phyloP scores from a whole-genome alignment of 2,888 invertebrate species.

The Trachelus tabidus region DNA sequence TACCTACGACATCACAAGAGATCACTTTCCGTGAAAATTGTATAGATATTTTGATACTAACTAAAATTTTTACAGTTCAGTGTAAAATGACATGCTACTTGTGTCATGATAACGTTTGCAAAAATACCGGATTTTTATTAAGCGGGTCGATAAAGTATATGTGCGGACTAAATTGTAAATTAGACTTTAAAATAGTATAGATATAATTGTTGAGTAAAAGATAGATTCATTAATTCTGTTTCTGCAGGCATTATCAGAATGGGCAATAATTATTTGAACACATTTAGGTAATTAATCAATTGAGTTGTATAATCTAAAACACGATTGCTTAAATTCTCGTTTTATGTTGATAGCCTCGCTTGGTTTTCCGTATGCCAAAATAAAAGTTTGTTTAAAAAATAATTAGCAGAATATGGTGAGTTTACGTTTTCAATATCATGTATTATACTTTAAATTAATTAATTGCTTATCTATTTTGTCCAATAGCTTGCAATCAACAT shows the following conservation, averaged over 20 bases:
- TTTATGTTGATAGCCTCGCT: not conserved
- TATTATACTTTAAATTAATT: constrained; percentile 34
- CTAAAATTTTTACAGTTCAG: not conserved
- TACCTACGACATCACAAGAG: not conserved
- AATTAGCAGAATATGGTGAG: not conserved
- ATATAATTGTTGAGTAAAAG: not conserved
- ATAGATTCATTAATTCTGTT: not conserved
- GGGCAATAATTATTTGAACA: not conserved
- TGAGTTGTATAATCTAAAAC: not conserved
- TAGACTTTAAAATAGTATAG: not conserved
- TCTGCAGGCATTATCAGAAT: too few species aligned
- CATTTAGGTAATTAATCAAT: not conserved
- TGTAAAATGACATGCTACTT: not conserved
- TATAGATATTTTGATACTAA: not conserved
- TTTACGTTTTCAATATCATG: not conserved
- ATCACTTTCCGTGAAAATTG: not conserved
- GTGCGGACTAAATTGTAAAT: not conserved
- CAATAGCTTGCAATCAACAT: constrained; percentile 33
- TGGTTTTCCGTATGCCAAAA: not conserved
- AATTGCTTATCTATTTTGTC: constrained; percentile 38
- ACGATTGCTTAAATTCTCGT: not conserved
- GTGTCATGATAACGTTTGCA: not conserved
- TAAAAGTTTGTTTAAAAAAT: not conserved
- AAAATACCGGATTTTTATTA: not conserved
- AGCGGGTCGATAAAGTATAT: not conserved